These are phyloP conservation scores for Musca domestica DNA, from an alignment of 1,140 invertebrate species.

Conservation along the genomic window DNA sequence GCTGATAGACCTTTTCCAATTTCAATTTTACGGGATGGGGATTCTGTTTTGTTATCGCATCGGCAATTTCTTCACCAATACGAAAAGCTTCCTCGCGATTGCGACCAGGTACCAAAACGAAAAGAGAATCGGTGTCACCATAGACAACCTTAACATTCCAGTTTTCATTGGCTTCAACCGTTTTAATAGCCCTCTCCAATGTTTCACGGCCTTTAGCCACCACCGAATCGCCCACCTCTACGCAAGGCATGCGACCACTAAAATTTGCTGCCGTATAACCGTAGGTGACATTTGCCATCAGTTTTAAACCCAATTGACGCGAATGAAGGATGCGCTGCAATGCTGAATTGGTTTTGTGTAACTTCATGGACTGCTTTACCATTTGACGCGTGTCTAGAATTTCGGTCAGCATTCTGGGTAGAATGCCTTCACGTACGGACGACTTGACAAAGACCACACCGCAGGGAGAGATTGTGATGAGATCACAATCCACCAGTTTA, in stretches of 20 bases:
- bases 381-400: conserved; percentile 93
- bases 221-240: conserved; percentile 93
- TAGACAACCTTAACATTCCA: conserved; percentile 93
- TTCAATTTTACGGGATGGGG: conserved; percentile 95
- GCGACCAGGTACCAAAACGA: conserved; percentile 73
- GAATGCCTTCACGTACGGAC: conserved; percentile 76
- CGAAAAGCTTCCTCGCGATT: conserved; percentile 78
- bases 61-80: conserved; percentile 89
- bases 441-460: conserved; percentile 90
- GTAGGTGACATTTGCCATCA: conserved; percentile 98
- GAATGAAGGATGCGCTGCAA: conserved; percentile 86
- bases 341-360: conserved; percentile 70
- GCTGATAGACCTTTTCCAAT: conserved; percentile 84
- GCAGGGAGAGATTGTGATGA: conserved; percentile 85
- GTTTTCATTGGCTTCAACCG: conserved; percentile 70
- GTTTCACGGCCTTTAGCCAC: conserved; percentile 95
- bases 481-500: conserved; percentile 60
- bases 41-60: conserved; percentile 85
- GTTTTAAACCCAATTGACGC: conserved; percentile 89
- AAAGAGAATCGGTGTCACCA: conserved; percentile 95
- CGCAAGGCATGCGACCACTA: conserved; percentile 96
- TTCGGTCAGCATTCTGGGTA: conserved; percentile 89
- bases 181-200: conserved; percentile 84
- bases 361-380: conserved; percentile 88
- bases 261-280: conserved; percentile 98